These are phyloP conservation scores for Odocoileus virginianus DNA, from an alignment of 2,113 vertebrate genomes.

Conservation along the genomic window DNA sequence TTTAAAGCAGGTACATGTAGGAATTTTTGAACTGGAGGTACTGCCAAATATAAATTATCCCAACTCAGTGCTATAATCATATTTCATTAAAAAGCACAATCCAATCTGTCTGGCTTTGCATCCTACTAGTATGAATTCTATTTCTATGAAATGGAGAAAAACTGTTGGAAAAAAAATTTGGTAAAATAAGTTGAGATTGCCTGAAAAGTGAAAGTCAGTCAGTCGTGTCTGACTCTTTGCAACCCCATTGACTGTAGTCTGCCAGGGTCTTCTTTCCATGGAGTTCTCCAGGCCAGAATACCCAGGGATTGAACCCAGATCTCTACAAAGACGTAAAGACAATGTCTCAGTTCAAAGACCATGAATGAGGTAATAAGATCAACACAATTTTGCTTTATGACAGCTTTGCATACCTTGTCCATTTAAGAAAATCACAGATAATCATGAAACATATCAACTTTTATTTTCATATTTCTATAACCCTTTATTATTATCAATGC, in stretches of 20 bases:
- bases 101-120: neutral
- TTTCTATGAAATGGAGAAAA: conserved; percentile 22
- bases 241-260: neutral
- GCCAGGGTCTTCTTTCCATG: neutral
- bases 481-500: neutral
- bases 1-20: neutral
- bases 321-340: neutral
- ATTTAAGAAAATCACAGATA: neutral
- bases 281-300: neutral
- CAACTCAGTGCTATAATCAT: neutral
- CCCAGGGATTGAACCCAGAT: neutral
- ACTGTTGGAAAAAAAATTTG: neutral
- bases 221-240: neutral
- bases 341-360: neutral
- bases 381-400: neutral
- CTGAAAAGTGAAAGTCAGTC: neutral
- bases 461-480: neutral
- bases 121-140: neutral
- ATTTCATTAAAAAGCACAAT: conserved; percentile 26
- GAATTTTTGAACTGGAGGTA: neutral
- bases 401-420: neutral
- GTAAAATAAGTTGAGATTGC: neutral
- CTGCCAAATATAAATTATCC: neutral
- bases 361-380: neutral
- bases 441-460: neutral